Evolutionary conservation across 2,797 vertebrate genomes (phyloP), one percentile per base, ranked within the genome.

Genomic region (Catostomus latipinnis): DNA sequence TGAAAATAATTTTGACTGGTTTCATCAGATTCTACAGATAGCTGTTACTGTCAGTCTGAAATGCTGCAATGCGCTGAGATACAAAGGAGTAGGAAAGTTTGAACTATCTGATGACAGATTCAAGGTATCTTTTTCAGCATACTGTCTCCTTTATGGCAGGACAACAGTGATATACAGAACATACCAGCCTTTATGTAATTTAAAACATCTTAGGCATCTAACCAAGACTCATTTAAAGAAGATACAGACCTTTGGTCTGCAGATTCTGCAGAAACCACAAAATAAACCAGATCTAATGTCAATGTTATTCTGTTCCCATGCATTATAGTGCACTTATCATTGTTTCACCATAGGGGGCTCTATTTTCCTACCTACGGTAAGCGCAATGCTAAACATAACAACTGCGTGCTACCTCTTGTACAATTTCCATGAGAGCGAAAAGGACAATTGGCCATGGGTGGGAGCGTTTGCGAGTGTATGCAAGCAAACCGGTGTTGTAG

Each of bases 31-130:
- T 61, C 18, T 74, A 14, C 18, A 54, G 71, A 65, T 48, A 69
- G 48, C 14, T 69, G 50, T 63, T 50, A 69, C 73, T 81, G 16
- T 63, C 60, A 68, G 34, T 54, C 66, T 68, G 68, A 76, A 76
- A 70, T 62, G 12, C 54, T 52, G 12, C n/a, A 22, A 61, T 83
- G 13, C 22, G 18, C 48, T 53, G 50, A 69, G 18, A 70, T 72
- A 14, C 45, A 52, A 68, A 71, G 50, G 50, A 69, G 18, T 66
- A 68, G 22, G 50, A 52, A 68, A 71, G 50, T 69, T 16, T 75
- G 22, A 48, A 13, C 5, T 12, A 52, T 65, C 45, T 73, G 74
- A 72, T 81, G 43, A 69, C 6, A 16, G 14, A 78, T 65, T 67
- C 48, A 65, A 57, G 46, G 2, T 48, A 74, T 81, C 49, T 65